Conservation (phyloP, 2,113 vertebrate species). For the Burhinus bistriatus region DNA sequence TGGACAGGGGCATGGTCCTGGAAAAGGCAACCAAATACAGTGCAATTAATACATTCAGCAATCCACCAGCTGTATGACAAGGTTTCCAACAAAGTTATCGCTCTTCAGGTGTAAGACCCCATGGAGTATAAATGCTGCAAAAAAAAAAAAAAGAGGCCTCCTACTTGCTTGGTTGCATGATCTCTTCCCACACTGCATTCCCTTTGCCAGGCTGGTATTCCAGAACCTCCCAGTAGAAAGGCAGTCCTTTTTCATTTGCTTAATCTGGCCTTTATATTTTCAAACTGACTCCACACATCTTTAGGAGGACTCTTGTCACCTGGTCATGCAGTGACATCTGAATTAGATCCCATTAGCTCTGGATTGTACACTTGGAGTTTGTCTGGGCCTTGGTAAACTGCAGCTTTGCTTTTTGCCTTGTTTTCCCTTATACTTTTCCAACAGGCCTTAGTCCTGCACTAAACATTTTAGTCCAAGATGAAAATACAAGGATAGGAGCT, state of each 20-base stretch:
- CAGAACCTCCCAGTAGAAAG: background rate
- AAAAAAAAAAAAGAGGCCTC: background rate
- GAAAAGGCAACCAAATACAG: background rate
- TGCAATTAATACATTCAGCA: background rate
- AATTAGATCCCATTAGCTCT: background rate
- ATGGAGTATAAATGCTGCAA: background rate
- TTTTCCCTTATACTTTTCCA: background rate
- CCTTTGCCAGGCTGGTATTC: background rate
- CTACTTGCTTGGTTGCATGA: background rate
- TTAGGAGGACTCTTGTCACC: background rate
- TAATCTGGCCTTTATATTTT: background rate
- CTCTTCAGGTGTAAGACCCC: background rate
- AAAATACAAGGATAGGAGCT: background rate
- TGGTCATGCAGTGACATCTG: background rate
- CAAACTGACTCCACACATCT: background rate
- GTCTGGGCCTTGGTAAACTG: background rate
- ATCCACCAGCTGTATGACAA: background rate
- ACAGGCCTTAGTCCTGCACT: background rate
- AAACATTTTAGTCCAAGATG: background rate
- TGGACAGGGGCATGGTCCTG: background rate
- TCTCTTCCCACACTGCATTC: background rate
- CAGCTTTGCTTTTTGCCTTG: background rate
- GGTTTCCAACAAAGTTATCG: background rate
- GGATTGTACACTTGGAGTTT: background rate
- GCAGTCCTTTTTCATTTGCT: background rate